Evolutionary conservation across 1,140 invertebrate species (phyloP).

Genomic region (Lordiphosa clarofinis): DNA sequence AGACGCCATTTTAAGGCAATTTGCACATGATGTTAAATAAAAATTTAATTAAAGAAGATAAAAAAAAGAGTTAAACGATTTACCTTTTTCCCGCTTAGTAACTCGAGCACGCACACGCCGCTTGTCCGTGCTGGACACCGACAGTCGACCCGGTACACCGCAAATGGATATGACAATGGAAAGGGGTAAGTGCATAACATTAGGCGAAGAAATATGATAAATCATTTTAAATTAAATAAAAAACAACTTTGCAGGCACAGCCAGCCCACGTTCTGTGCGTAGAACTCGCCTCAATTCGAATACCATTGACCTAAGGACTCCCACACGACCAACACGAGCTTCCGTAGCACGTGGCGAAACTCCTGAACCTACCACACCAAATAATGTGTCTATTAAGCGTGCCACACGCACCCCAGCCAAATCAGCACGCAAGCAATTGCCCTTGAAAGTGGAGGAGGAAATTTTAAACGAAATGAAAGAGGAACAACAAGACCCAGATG

Average conservation of each 20-base stretch:
- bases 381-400: slow-evolving; percentile 26
- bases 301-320: slow-evolving; percentile 46
- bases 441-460: slow-evolving; percentile 44
- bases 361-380: slow-evolving; percentile 40
- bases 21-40: neutral
- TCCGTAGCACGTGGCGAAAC: slow-evolving; percentile 52
- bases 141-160: slow-evolving; percentile 58
- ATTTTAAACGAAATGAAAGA: neutral
- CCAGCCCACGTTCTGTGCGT: slow-evolving; percentile 49
- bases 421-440: slow-evolving; percentile 27
- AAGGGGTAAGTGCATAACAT: too few species aligned
- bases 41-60: neutral
- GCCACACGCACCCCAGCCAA: slow-evolving; percentile 38
- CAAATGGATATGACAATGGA: slow-evolving; percentile 38
- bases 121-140: slow-evolving; percentile 43
- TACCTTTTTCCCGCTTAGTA: slow-evolving; percentile 18
- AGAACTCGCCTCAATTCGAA: slow-evolving; percentile 53
- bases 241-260: slow-evolving; percentile 17
- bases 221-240: too few species aligned
- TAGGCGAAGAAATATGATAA: too few species aligned
- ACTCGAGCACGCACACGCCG: slow-evolving; percentile 62
- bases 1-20: slow-evolving; percentile 1
- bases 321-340: slow-evolving; percentile 37
- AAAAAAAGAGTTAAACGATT: too few species aligned
- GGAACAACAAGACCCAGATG: neutral